Conservation (phyloP, 2,113 vertebrate genomes). For the Aspiorhynchus laticeps region DNA sequence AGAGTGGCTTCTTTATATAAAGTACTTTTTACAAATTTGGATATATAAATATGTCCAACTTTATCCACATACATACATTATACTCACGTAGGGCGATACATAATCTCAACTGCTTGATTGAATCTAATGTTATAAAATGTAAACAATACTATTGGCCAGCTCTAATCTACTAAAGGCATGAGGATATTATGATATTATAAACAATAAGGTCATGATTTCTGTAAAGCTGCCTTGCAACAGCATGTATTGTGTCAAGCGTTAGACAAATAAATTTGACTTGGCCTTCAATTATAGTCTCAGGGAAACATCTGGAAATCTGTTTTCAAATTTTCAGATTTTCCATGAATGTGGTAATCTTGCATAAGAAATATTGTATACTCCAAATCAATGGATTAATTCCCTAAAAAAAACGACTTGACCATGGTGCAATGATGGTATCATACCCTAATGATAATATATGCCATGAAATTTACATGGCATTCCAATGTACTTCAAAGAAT, state of each 20-base stretch:
- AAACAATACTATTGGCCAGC: not conserved
- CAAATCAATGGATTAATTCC: not conserved
- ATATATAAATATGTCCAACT: too few relatives aligned
- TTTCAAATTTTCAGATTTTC: not conserved
- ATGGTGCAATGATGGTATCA: too few relatives aligned
- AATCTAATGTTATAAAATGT: not conserved
- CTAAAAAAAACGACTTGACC: not conserved
- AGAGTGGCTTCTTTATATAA: too few relatives aligned
- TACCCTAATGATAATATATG: not conserved
- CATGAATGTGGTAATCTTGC: not conserved
- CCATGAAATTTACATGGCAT: not conserved
- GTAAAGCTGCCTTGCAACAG: not conserved
- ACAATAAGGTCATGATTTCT: not conserved
- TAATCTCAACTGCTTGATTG: not conserved
- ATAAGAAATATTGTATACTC: not conserved
- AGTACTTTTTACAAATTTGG: too few relatives aligned
- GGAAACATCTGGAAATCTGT: not conserved
- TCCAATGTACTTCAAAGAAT: too few relatives aligned
- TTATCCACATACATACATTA: too few relatives aligned
- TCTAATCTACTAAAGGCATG: not conserved
- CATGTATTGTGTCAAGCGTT: not conserved
- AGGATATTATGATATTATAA: not conserved
- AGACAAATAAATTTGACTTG: not conserved
- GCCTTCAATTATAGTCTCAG: not conserved
- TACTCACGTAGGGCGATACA: not conserved